Evolutionary conservation across 2,113 vertebrate species (phyloP).

Genomic region (Naja naja): DNA sequence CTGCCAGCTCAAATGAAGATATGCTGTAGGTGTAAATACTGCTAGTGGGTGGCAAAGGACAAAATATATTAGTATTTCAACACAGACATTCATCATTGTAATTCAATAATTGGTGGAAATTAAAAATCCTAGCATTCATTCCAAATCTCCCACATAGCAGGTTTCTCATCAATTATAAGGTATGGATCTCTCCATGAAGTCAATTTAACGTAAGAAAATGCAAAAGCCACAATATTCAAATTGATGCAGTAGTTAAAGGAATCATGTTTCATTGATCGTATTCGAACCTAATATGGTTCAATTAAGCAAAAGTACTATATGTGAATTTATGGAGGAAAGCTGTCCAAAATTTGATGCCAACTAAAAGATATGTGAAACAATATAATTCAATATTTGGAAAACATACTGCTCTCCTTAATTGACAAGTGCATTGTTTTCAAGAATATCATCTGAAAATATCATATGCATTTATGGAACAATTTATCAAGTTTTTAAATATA

Average conservation of each 20-base stretch:
- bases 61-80: background rate
- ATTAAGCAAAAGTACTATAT: background rate
- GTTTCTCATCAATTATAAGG: background rate
- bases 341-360: background rate
- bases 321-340: background rate
- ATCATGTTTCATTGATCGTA: background rate
- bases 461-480: background rate
- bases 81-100: background rate
- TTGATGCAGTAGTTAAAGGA: background rate
- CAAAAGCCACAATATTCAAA: background rate
- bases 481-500: background rate
- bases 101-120: background rate
- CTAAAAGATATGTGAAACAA: background rate
- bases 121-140: background rate
- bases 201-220: background rate
- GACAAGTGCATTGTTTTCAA: background rate
- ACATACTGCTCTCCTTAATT: background rate
- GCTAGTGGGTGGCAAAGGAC: background rate
- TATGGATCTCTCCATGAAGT: background rate
- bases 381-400: background rate
- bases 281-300: background rate
- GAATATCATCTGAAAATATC: background rate
- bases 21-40: background rate
- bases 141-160: background rate
- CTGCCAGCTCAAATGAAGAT: background rate